phyloP scores from a whole-genome alignment of 2,888 invertebrate genomes.

The Liopterus haemorrhoidalis region DNA sequence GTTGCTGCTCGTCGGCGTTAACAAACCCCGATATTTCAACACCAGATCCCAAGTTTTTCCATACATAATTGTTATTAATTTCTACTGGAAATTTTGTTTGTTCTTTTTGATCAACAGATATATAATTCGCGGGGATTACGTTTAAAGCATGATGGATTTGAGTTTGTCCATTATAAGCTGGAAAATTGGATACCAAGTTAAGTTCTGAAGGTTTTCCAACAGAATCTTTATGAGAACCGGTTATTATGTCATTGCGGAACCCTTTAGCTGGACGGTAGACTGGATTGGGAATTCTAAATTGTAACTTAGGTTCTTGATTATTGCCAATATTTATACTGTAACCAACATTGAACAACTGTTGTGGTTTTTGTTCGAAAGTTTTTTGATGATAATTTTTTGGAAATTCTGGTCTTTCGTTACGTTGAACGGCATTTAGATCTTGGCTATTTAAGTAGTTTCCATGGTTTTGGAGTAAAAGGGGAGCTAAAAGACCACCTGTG shows the following conservation, averaged over 20 bases:
- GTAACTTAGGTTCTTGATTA: conserved; percentile 16
- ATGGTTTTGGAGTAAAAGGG: too few relatives aligned
- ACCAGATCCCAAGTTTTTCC: conserved; percentile 38
- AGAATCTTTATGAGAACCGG: conserved; percentile 33
- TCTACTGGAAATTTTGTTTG: conserved; percentile 11
- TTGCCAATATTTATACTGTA: conserved; percentile 40
- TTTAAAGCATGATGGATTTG: background rate
- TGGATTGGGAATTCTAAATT: conserved; percentile 10
- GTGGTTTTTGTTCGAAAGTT: conserved; percentile 18
- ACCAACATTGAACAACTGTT: conserved; percentile 39
- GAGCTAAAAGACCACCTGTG: too few relatives aligned
- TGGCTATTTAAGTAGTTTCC: too few relatives aligned
- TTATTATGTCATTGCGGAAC: conserved; percentile 32
- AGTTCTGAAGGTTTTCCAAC: conserved; percentile 31
- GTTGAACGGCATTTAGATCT: too few relatives aligned
- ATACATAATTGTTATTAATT: conserved; percentile 25
- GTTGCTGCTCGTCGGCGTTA: conserved; percentile 31
- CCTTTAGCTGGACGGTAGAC: conserved; percentile 16
- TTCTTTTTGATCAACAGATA: conserved; percentile 4
- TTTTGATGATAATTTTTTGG: conserved; percentile 10
- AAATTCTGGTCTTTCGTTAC: too few relatives aligned
- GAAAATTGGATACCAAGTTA: background rate
- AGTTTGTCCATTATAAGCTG: conserved; percentile 2
- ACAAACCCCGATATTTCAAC: conserved; percentile 38
- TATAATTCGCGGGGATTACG: conserved; percentile 9